phyloP scores from a whole-genome alignment of 2,113 vertebrate species.

The Sceloporus undulatus region DNA sequence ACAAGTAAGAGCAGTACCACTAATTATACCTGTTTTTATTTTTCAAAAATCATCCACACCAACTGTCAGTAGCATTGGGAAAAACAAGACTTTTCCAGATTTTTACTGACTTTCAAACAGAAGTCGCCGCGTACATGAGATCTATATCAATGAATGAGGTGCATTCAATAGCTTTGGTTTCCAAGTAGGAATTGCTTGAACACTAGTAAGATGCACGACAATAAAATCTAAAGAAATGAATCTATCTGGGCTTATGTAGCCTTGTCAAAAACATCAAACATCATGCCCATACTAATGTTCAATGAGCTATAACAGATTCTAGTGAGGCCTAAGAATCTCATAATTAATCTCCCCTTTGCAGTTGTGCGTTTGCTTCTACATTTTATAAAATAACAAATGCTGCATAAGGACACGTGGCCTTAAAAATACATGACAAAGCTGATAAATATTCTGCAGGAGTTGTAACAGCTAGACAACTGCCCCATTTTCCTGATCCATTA shows the following conservation, averaged over 20 bases:
- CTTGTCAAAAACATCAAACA: not conserved
- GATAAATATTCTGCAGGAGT: slow-evolving; percentile 31
- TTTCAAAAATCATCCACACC: not conserved
- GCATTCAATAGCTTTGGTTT: not conserved
- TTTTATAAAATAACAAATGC: not conserved
- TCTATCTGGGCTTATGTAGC: not conserved
- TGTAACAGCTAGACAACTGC: slow-evolving; percentile 35
- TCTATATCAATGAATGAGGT: not conserved
- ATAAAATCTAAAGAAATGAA: not conserved
- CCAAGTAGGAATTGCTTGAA: not conserved
- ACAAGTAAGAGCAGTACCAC: not conserved
- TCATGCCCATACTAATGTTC: not conserved
- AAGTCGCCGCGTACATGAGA: not conserved
- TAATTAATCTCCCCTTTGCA: not conserved
- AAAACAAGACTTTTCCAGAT: not conserved
- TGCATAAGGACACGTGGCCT: fast-evolving
- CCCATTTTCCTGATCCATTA: slow-evolving; percentile 41
- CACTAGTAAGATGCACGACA: not conserved
- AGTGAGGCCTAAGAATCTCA: slow-evolving; percentile 13
- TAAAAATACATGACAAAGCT: slow-evolving; percentile 15
- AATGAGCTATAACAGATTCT: not conserved
- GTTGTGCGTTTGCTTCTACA: not conserved
- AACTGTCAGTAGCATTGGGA: not conserved
- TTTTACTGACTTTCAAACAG: not conserved
- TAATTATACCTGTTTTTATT: not conserved